These are phyloP conservation scores for Salminus brasiliensis DNA, from an alignment of 2,113 vertebrate species.

Conservation along the genomic window DNA sequence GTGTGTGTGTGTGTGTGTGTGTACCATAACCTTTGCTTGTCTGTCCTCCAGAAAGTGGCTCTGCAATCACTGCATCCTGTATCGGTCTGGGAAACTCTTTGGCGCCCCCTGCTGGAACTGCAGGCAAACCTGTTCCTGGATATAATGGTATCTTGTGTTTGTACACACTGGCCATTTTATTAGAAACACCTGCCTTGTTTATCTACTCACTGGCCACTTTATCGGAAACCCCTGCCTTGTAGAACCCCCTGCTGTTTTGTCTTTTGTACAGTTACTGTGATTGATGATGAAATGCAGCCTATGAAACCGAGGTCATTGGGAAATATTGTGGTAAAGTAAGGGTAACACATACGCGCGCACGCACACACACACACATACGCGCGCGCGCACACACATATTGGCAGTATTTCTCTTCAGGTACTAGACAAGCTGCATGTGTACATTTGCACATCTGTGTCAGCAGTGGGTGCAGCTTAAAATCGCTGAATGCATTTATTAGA, in stretches of 20 bases:
- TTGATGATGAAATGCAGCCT: conserved; percentile 86
- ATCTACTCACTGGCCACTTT: neutral
- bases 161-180: neutral
- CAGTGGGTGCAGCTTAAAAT: no score
- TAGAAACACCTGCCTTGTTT: neutral
- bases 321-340: conserved; percentile 97
- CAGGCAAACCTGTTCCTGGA: conserved; percentile 91
- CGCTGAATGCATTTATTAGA: no score
- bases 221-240: neutral
- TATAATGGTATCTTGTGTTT: conserved; percentile 83
- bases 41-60: conserved; percentile 86
- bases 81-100: conserved; percentile 87
- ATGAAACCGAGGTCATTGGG: conserved; percentile 84
- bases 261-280: conserved; percentile 83
- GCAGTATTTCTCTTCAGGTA: no score
- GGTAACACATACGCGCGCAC: neutral
- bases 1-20: neutral
- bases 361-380: conserved; percentile 7
- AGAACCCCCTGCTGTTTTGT: neutral
- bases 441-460: no score
- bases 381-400: no score
- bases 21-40: neutral
- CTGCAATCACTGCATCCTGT: conserved; percentile 89
- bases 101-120: conserved; percentile 88
- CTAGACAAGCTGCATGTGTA: no score